These are phyloP conservation scores for Clarias magur DNA, from an alignment of 2,113 vertebrate species.

Conservation along the genomic window DNA sequence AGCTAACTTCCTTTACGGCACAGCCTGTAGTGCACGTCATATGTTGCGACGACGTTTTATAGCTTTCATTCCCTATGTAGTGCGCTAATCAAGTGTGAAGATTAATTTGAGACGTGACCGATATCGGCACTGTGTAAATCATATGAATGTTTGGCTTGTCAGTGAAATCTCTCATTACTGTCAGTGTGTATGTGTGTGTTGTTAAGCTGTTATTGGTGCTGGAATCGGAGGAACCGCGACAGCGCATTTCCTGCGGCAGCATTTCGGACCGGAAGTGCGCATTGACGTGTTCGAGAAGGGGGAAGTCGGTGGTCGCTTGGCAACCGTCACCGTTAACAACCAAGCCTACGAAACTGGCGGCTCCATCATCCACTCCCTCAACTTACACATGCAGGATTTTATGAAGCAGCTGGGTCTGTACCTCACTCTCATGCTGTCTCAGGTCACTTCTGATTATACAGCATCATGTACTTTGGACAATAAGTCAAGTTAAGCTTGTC, in stretches of 20 bases:
- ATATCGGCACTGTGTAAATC: background rate
- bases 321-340: slow-evolving; percentile 90
- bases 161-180: background rate
- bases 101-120: background rate
- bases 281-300: slow-evolving; percentile 90
- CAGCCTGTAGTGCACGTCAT: background rate
- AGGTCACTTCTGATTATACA: background rate
- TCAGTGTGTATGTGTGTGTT: background rate
- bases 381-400: slow-evolving; percentile 96
- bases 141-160: background rate
- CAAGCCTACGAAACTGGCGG: slow-evolving; percentile 91
- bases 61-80: background rate
- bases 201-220: slow-evolving; percentile 87
- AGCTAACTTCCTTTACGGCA: background rate
- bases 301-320: slow-evolving; percentile 85
- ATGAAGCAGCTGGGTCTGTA: slow-evolving; percentile 90
- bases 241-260: slow-evolving; percentile 89
- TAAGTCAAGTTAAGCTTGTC: too few species aligned
- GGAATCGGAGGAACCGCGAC: slow-evolving; percentile 91
- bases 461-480: background rate
- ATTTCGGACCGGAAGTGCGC: slow-evolving; percentile 91
- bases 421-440: background rate
- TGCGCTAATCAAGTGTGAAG: background rate
- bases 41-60: background rate
- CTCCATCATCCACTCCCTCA: slow-evolving; percentile 91